Evolutionary conservation across 1,140 invertebrate species (phyloP), one percentile per base, ranked within the genome.

Genomic region (Drosophila novamexicana): DNA sequence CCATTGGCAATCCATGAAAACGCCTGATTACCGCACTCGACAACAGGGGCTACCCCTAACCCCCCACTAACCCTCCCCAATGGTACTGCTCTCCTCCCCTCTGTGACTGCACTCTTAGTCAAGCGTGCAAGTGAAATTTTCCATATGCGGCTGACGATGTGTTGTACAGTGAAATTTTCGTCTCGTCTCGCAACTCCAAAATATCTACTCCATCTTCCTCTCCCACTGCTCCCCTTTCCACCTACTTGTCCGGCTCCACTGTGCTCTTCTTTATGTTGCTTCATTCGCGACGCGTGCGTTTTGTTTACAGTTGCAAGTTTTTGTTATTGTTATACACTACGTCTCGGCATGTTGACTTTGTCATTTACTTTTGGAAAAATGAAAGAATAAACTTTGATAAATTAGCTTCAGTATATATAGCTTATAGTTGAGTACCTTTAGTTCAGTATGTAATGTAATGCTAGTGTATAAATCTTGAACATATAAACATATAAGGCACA

Each of bases 81-180:
- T 29, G 22, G 12, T 16, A 18, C 14, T 6, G 2, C 62, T 29
- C 9, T 22, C 37, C 16, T 14, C 22, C 7, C 36, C 50, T 18
- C 58, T 10, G 0, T 53, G 29, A 69, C 58, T 86, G 83, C 83
- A 86, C 64, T 86, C 86, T 86, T 86, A 79, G 79, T 73, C 70
- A 88, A 86, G 82, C 83, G 83, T 86, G 82, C 79, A 88, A 86
- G 83, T 86, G 83, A 86, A 86, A 86, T 86, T 88, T 88, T 82
- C 83, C 83, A 88, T 86, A 88, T 86, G 83, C 73, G 78, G 67
- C 78, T 77, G 79, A 57, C 68, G 66, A 57, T 65, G 45, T 34
- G 52, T 50, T 66, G 49, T 47, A 44, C 78, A 81, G 82, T 76
- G 82, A 86, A 85, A 86, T 81, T 85, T 81, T 81, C 75, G 67